Percentiles rank a stretch among this genome's conserved stretches.
Evolutionary conservation across 2,888 invertebrate genomes (phyloP).

Genomic region (Polietes domitor): DNA sequence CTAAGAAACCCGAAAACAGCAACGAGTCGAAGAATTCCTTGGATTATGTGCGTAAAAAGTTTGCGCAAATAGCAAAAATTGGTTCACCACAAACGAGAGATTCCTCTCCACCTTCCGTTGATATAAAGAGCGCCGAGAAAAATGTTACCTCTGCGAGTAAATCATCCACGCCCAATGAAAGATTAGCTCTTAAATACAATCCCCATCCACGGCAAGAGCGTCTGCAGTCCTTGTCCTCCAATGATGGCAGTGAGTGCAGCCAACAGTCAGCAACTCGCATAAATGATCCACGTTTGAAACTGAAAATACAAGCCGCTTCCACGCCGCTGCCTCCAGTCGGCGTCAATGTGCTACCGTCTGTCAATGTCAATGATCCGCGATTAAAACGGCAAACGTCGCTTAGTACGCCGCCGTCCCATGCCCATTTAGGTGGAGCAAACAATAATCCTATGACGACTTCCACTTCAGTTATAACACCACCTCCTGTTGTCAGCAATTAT

Average conservation of each 20-base stretch:
- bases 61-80: constrained; percentile 69
- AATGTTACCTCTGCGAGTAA: background rate
- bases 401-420: too few relatives aligned
- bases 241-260: constrained; percentile 55
- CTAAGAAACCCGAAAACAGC: background rate
- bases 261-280: constrained; percentile 9
- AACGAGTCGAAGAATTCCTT: constrained; percentile 56
- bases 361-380: constrained; percentile 70
- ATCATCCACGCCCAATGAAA: constrained; percentile 52
- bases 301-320: constrained; percentile 3
- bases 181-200: constrained; percentile 81
- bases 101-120: constrained; percentile 21
- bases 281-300: constrained; percentile 63
- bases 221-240: constrained; percentile 48
- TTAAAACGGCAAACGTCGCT: constrained; percentile 62
- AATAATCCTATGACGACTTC: constrained; percentile 24
- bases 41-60: constrained; percentile 72
- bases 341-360: constrained; percentile 68
- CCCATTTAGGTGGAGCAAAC: background rate
- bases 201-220: constrained; percentile 78
- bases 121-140: background rate
- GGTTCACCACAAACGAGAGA: constrained; percentile 53
- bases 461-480: background rate
- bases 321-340: constrained; percentile 2
- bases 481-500: background rate